Base-by-base conservation (phyloP, 2,888 invertebrate genomes). In the Macropis europaea region DNA sequence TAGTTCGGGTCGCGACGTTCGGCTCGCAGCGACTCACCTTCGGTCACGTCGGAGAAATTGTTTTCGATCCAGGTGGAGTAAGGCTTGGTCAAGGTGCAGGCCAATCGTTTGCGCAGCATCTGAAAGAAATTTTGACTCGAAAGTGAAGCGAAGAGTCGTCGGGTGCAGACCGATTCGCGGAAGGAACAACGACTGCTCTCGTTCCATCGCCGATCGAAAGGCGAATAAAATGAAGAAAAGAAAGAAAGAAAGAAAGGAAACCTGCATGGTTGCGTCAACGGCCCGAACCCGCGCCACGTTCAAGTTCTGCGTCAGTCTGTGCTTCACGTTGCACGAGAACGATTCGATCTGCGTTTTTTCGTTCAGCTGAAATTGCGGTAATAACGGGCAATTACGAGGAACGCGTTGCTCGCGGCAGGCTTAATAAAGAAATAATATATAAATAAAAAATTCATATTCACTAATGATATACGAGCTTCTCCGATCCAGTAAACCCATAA, bases 401-500 rank as follows among this genome's bases (percentile, higher is more conserved):
- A 47, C 17, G 15, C n/a, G 9, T 11, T 4, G 9, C 24, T 1
- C 13, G 4, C 3, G 7, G 5, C 9, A 11, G 19, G 15, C 24
- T 43, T 48, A 1, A 11, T 36, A 26, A 11, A 34, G n/a, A 32
- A 52, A 15, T 0, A 28, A 24, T 17, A 60, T 26, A 48, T 42
- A 47, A 30, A 61, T 26, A 40, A 42, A 47, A 68, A 7, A 45
- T 36, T 38, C 28, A 71, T 74, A 77, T 71, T 79, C 76, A 83
- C 83, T 70, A 73, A 56, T 13, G 87, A 86, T 63, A 88, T 87
- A 47, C 75, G 79, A 17, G 78, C 73, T 62, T 87, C 86, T n/a
- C 83, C 83, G 54, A 88, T 81, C 88, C 88, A 87, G 69, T 77
- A 86, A 34, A 87, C 82, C 86, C 87, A 87, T 11, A 81, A 56